phyloP scores from a whole-genome alignment of 2,113 vertebrate species.

The Girardinichthys multiradiatus region DNA sequence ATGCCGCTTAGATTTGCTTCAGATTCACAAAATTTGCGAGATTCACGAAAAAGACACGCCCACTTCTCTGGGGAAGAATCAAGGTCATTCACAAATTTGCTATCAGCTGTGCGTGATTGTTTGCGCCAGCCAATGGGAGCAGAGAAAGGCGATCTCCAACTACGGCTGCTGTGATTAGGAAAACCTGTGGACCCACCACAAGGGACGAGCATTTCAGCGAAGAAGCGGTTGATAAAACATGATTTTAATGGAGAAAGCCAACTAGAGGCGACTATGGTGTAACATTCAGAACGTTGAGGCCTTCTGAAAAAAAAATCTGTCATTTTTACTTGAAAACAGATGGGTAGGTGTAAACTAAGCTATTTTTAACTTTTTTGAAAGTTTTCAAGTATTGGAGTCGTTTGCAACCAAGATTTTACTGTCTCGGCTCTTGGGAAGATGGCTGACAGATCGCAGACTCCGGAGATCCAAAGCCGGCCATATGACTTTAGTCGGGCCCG shows the following conservation, averaged over 20 bases:
- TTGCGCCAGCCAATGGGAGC: slow-evolving; percentile 79
- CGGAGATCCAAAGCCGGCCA: slow-evolving; percentile 70
- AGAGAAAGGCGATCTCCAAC: slow-evolving; percentile 43
- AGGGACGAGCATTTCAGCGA: slow-evolving; percentile 39
- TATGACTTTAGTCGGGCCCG: slow-evolving; percentile 75
- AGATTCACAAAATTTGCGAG: neutral
- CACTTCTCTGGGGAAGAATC: slow-evolving; percentile 61
- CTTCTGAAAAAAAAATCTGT: neutral
- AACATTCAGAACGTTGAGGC: slow-evolving; percentile 1
- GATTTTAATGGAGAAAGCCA: slow-evolving; percentile 45
- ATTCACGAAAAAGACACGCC: neutral
- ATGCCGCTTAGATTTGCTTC: neutral
- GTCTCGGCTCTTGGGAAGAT: slow-evolving; percentile 59
- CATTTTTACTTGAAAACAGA: neutral
- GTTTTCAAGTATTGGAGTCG: neutral
- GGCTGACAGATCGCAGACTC: slow-evolving; percentile 76
- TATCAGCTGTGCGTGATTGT: slow-evolving; percentile 78
- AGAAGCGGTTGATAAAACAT: slow-evolving; percentile 1
- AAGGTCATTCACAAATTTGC: slow-evolving; percentile 88
- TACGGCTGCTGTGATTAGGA: slow-evolving; percentile 60
- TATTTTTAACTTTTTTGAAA: neutral
- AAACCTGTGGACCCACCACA: slow-evolving; percentile 47
- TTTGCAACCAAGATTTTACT: neutral
- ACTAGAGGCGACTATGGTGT: slow-evolving; percentile 42
- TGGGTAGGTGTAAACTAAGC: neutral